These are phyloP conservation scores for Uropetala carovei DNA, from an alignment of 2,888 invertebrate genomes.

Conservation along the genomic window DNA sequence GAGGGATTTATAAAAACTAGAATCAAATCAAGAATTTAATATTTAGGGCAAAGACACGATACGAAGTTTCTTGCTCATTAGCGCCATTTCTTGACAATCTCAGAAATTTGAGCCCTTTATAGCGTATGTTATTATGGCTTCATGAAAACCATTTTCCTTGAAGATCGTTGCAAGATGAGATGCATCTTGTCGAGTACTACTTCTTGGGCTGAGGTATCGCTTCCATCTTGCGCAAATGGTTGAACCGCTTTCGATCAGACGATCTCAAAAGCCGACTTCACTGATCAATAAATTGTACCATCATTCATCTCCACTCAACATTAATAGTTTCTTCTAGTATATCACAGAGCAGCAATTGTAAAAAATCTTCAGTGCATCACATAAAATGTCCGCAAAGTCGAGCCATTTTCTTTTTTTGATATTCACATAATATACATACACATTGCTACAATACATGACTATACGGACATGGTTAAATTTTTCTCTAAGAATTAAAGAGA, in stretches of 20 bases:
- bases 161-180: neutral
- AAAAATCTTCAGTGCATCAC: conserved; percentile 64
- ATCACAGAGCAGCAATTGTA: conserved; percentile 64
- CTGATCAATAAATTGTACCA: conserved; percentile 45
- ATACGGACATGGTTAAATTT: conserved; percentile 58
- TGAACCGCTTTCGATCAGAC: conserved; percentile 46
- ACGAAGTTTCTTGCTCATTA: conserved; percentile 58
- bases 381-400: conserved; percentile 59
- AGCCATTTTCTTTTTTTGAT: conserved; percentile 44
- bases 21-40: conserved; percentile 58
- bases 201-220: conserved; percentile 2
- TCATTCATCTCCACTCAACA: conserved; percentile 51
- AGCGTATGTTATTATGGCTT: conserved; percentile 39
- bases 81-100: conserved; percentile 58
- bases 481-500: conserved; percentile 46
- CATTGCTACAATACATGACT: conserved; percentile 62
- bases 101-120: conserved; percentile 46
- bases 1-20: conserved; percentile 62
- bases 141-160: neutral
- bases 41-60: conserved; percentile 50
- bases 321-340: conserved; percentile 62
- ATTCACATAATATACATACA: conserved; percentile 61
- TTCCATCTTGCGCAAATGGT: conserved; percentile 19
- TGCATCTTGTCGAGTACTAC: neutral
- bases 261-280: conserved; percentile 40